A percentile compares a stretch with the other conserved stretches of the same genome.
Conservation (phyloP, 2,888 invertebrate species). For the Yponomeuta malinellus region DNA sequence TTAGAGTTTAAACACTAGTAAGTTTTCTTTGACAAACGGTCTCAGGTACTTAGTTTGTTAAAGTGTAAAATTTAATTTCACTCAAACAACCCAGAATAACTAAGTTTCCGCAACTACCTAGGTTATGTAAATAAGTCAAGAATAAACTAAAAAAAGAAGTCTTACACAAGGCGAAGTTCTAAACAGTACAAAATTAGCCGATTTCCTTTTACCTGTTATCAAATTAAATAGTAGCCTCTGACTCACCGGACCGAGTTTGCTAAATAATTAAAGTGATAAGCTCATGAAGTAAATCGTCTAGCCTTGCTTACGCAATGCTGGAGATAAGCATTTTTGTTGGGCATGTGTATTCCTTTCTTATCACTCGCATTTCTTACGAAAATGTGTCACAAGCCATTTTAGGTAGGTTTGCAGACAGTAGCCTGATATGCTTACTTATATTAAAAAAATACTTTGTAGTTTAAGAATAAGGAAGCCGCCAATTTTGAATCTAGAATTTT, state of each 20-base stretch:
- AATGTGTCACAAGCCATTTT: not conserved
- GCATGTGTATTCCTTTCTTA: not conserved
- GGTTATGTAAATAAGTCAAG: too few species aligned
- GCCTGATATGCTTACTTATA: too few species aligned
- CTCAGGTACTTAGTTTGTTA: too few species aligned
- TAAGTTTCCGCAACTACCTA: too few species aligned
- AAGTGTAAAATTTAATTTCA: too few species aligned
- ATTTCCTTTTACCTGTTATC: not conserved
- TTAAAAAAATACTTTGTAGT: too few species aligned
- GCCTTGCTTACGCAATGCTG: not conserved
- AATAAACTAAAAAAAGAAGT: not conserved
- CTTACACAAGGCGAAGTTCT: not conserved
- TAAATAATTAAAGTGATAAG: slow-evolving; percentile 3
- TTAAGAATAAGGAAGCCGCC: too few species aligned
- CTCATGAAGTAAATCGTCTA: not conserved
- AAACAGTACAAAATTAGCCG: not conserved
- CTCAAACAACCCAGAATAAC: too few species aligned
- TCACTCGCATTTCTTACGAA: not conserved
- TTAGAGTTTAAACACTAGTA: too few species aligned
- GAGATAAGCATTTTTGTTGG: not conserved
- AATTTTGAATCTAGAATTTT: too few species aligned
- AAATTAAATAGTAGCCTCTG: not conserved
- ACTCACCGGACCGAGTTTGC: not conserved
- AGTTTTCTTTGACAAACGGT: too few species aligned
- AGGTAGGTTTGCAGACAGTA: too few species aligned